These are phyloP conservation scores for Ischnus inquisitorius DNA, from an alignment of 2,888 invertebrate species.

Conservation along the genomic window DNA sequence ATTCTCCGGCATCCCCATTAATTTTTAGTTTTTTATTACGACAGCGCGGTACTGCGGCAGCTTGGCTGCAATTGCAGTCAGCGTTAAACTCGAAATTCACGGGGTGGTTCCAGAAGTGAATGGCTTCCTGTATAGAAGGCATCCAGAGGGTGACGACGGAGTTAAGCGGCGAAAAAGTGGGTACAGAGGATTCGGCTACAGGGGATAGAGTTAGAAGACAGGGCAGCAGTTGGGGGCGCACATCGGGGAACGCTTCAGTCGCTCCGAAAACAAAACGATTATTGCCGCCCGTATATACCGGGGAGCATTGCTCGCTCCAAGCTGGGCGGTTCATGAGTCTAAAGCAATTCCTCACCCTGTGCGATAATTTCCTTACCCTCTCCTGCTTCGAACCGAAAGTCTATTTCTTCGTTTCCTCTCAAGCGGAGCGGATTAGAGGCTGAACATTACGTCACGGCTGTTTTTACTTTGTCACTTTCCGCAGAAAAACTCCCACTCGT, in stretches of 20 bases:
- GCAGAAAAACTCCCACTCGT: no score
- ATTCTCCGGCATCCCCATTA: conserved; percentile 47
- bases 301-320: conserved; percentile 38
- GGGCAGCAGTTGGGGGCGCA: conserved; percentile 12
- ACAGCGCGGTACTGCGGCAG: conserved; percentile 10
- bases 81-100: conserved; percentile 10
- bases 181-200: conserved; percentile 28
- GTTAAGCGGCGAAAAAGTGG: conserved; percentile 9
- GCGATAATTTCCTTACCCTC: conserved; percentile 64
- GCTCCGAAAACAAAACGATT: conserved; percentile 67
- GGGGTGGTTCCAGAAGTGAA: not conserved
- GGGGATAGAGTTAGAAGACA: conserved; percentile 43
- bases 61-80: not conserved
- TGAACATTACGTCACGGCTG: no score
- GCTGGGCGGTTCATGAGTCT: conserved; percentile 58
- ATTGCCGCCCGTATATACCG: conserved; percentile 64
- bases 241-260: conserved; percentile 52
- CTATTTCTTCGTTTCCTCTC: conserved; percentile 1
- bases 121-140: not conserved
- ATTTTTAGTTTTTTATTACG: conserved; percentile 58
- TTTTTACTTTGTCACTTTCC: no score
- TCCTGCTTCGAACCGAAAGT: conserved; percentile 29
- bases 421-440: no score
- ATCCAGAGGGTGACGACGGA: not conserved
- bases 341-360: conserved; percentile 54